Base-by-base conservation (phyloP, 92 coral and sea anemone species). In the Muricea muricata region DNA sequence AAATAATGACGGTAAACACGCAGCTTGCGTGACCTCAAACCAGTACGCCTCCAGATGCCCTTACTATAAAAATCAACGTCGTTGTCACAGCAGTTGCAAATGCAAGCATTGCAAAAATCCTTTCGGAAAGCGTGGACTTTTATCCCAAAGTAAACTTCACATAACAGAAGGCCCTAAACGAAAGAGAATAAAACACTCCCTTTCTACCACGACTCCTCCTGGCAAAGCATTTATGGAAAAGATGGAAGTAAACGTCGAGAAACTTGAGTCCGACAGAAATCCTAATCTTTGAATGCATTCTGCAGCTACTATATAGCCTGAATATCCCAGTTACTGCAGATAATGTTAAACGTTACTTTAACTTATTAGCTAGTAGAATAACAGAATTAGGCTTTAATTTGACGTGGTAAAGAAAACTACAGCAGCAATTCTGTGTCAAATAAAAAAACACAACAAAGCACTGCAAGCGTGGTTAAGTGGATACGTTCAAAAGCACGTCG, bases 381-480 rank as follows among this genome's bases (percentile, higher is more conserved):
- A 12, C 18, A 2, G 10, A 67, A 8, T 30, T 67, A 15, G 37
- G 37, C 5, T 67, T 67, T 67, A 67, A 29, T 7, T 31, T 18
- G 74, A 67, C 10, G 74, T 67, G 46, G 39, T 31, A 18, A 6
- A 67, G 14, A 67, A 67, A 10, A 26, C 40, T 5, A 18, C 6
- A 39, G 41, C 9, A 40, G 24, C 9, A 8, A 72, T 72, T 72
- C 24, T 1, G 26, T 72, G 57, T 20, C 54, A 39, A 23, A 72
- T 72, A 39, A 34, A n/a, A 1, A 2, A 56, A 1, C 78, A 72
- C 32, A 57, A 72, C 17, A 45, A 72, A 17, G 57, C 35, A 6
- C 79, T 73, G 5, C 42, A 73, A 20, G 79, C 79, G 10, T 73
- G 79, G 79, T 40, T 73, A 42, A 73, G 28, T 42, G 28, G 79